Conservation (phyloP, 2,113 vertebrate species). For the Gnathochromis pfefferi region DNA sequence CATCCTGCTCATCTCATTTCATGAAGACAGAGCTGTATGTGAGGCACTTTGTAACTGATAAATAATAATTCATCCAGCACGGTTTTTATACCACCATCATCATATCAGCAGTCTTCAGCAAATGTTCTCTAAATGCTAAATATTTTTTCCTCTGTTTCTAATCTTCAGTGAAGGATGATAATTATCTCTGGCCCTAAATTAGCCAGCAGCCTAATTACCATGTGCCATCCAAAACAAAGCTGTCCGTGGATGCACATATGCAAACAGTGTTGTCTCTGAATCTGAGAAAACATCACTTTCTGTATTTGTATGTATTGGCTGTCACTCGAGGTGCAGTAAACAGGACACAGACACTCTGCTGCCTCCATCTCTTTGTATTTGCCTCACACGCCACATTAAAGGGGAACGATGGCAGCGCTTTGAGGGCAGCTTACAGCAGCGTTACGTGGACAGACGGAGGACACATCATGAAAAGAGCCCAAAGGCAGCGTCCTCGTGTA, state of each 20-base stretch:
- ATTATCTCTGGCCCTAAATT: constrained; percentile 11
- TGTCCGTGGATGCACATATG: background rate
- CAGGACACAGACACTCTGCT: background rate
- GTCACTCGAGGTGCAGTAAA: background rate
- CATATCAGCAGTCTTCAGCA: background rate
- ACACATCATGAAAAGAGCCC: background rate
- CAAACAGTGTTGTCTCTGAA: background rate
- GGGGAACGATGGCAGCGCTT: background rate
- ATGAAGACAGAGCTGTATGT: background rate
- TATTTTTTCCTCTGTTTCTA: background rate
- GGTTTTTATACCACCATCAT: background rate
- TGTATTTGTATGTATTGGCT: background rate
- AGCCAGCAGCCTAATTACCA: constrained; percentile 26
- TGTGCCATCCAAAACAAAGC: constrained; percentile 17
- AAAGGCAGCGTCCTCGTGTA: background rate
- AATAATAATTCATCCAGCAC: background rate
- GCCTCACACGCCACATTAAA: background rate
- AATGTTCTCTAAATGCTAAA: background rate
- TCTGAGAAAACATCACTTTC: background rate
- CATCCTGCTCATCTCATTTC: background rate
- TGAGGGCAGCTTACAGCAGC: background rate
- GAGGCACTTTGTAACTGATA: background rate
- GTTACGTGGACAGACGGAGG: background rate
- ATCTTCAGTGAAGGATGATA: background rate
- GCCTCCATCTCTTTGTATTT: background rate